Base-by-base conservation (phyloP, 2,113 vertebrate genomes). In the Toxostoma redivivum region DNA sequence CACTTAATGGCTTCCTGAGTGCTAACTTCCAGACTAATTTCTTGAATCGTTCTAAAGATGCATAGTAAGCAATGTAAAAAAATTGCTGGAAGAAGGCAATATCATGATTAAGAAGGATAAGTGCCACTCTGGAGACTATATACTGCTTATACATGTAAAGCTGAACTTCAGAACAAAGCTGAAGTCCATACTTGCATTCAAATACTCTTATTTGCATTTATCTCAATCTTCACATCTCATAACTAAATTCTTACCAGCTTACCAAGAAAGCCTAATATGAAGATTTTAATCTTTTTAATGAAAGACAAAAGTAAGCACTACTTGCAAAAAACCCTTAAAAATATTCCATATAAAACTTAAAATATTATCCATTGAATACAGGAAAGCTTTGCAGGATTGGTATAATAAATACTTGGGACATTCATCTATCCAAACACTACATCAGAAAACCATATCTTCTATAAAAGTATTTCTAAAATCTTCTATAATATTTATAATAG, bases 381-480 rank as follows among this genome's bases (percentile, higher is more conserved):
- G 9, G 17, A 54, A 81, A 87, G 4, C 13, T 81, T 61, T 54
- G 31, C 11, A 45, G 37, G 17, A 45, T 15, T 70, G 7, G 3
- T 61, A 11, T 20, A 69, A 81, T 0, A 0, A 81, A 58, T 20
- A 65, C 3, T 12, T n/a, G 42, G 12, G 11, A 51, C 4, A 23
- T 35, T 9, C 21, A 48, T 17, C 64, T 87, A 81, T 20, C 50
- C 15, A 45, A 78, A 40, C 10, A 23, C 12, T 21, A 28, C 5
- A n/a, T 50, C 15, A 78, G 28, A 60, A 81, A 91, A 30, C 16
- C 47, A 0, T 13, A 20, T 54, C 25, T 45, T 18, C 31, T 40
- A 16, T 16, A 48, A 18, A 60, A 4, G 7, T 28, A 24, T 71
- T 78, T 81, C 38, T 66, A 57, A 89, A 81, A 30, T 35, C 3